These are phyloP conservation scores for Tetramorium alpestre DNA, from an alignment of 1,140 invertebrate species.

Conservation along the genomic window DNA sequence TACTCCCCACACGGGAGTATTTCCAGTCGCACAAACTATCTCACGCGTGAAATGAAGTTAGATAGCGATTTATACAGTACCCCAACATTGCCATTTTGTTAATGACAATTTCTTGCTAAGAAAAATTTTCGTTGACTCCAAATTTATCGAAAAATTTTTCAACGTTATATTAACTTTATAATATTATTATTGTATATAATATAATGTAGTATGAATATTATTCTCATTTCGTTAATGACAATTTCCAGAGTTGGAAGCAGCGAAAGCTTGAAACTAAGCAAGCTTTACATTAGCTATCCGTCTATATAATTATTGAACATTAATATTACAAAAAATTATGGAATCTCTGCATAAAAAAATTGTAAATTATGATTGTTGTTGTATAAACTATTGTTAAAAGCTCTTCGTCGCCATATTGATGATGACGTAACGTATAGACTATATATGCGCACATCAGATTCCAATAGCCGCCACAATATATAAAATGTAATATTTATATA, in stretches of 20 bases:
- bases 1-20: slow-evolving; percentile 45
- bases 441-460: no score
- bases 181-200: neutral
- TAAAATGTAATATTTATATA: neutral
- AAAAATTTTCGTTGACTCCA: neutral
- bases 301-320: no score
- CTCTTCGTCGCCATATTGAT: no score
- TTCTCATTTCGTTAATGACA: slow-evolving; percentile 4
- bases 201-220: neutral
- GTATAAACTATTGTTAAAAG: no score
- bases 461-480: no score
- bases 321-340: no score
- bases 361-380: no score
- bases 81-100: neutral
- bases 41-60: slow-evolving; percentile 54
- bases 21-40: slow-evolving; percentile 16
- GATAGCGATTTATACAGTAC: slow-evolving; percentile 10
- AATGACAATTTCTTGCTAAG: slow-evolving; percentile 4
- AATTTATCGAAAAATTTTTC: neutral
- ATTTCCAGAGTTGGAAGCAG: neutral
- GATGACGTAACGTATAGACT: no score
- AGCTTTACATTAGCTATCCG: no score
- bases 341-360: no score
- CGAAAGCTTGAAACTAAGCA: no score
- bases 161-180: neutral